phyloP scores from a whole-genome alignment of 2,797 vertebrate genomes.

The Ispidina lecontei region DNA sequence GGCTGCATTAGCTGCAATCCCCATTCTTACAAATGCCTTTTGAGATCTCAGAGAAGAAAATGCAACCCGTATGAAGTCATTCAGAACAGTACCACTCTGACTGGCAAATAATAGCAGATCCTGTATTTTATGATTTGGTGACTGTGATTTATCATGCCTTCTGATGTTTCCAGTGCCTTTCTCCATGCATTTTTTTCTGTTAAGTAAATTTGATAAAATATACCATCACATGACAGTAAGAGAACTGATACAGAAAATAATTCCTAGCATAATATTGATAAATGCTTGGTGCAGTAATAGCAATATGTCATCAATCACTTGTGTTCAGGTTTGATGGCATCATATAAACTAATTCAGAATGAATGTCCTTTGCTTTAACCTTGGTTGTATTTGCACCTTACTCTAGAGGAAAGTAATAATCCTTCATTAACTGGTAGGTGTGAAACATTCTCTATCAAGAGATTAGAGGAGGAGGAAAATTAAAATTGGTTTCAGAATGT shows the following conservation, averaged over 20 bases:
- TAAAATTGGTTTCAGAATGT: constrained; percentile 46
- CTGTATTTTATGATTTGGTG: background rate
- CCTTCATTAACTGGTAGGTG: constrained; percentile 59
- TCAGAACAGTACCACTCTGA: background rate
- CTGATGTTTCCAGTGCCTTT: constrained; percentile 1
- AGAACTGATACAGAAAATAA: constrained; percentile 56
- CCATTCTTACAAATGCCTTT: background rate
- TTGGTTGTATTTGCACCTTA: constrained; percentile 29
- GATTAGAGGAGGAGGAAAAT: constrained; percentile 24
- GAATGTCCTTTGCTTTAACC: constrained; percentile 52
- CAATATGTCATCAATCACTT: constrained; percentile 53
- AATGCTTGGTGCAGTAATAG: background rate
- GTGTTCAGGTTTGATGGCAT: constrained; percentile 6
- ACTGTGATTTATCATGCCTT: constrained; percentile 19
- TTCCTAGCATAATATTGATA: constrained; percentile 55
- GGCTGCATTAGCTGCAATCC: background rate
- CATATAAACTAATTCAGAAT: constrained; percentile 37
- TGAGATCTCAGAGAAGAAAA: background rate
- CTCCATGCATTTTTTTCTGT: background rate
- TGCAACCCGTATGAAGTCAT: background rate
- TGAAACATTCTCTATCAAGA: constrained; percentile 32
- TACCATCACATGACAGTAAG: constrained; percentile 22
- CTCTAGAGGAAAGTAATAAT: constrained; percentile 51
- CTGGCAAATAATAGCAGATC: background rate
- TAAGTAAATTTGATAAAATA: constrained; percentile 52